A percentile compares a stretch with the other conserved stretches of the same genome.
phyloP scores from a whole-genome alignment of 1,140 invertebrate species.

The Drosophila novamexicana region DNA sequence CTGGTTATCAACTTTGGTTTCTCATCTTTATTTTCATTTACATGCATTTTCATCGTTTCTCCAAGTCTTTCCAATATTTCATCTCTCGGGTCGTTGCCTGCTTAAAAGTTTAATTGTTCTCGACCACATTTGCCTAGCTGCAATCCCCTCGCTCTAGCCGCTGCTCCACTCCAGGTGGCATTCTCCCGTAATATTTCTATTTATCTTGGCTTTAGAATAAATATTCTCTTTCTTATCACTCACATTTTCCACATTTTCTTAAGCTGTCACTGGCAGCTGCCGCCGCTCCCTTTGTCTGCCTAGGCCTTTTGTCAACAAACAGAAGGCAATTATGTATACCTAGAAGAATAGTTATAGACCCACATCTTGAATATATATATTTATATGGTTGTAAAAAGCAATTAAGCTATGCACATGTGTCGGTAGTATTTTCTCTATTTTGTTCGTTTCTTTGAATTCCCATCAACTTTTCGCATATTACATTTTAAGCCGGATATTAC shows the following conservation, averaged over 20 bases:
- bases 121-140: slow-evolving; percentile 20
- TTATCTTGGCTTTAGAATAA: not conserved
- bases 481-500: slow-evolving; percentile 80
- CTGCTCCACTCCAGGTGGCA: slow-evolving; percentile 16
- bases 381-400: slow-evolving; percentile 29
- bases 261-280: slow-evolving; percentile 37
- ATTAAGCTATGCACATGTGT: slow-evolving; percentile 61
- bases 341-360: slow-evolving; percentile 5
- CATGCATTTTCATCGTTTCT: slow-evolving; percentile 71
- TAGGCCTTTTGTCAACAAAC: slow-evolving; percentile 29
- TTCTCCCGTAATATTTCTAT: slow-evolving; percentile 2
- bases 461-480: slow-evolving; percentile 68
- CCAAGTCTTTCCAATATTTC: slow-evolving; percentile 2
- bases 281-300: slow-evolving; percentile 14
- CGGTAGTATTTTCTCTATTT: not conserved
- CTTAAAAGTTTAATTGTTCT: slow-evolving; percentile 78
- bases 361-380: not conserved
- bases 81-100: slow-evolving; percentile 49
- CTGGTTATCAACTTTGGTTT: slow-evolving; percentile 20
- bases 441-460: slow-evolving; percentile 19
- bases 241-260: slow-evolving; percentile 30
- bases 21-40: slow-evolving; percentile 72
- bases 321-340: slow-evolving; percentile 29
- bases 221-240: slow-evolving; percentile 47
- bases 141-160: not conserved